Evolutionary conservation across 1,140 invertebrate species (phyloP).

Genomic region (Leptinotarsa defecta): DNA sequence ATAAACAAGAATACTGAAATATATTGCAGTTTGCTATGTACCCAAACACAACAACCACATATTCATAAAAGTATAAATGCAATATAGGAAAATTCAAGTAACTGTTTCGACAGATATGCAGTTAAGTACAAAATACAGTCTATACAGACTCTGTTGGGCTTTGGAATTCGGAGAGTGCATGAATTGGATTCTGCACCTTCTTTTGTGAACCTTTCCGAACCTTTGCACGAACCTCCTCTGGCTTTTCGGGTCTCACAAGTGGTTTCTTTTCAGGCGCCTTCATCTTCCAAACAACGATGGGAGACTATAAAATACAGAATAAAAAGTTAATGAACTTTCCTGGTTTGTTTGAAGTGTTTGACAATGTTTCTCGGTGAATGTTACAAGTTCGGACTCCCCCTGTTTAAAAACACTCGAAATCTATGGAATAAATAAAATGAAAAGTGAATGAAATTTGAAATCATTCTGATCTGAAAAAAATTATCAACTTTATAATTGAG

Average conservation of each 20-base stretch:
- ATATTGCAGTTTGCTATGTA: not conserved
- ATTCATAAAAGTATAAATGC: not conserved
- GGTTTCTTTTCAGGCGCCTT: conserved; percentile 99
- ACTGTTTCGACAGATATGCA: not conserved
- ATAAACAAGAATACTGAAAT: conserved; percentile 1
- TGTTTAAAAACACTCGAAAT: no score
- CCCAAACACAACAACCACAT: not conserved
- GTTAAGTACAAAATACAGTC: not conserved
- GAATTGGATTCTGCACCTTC: conserved; percentile 90
- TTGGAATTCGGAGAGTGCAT: conserved; percentile 93
- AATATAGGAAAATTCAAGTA: conserved; percentile 2
- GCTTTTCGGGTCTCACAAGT: conserved; percentile 90
- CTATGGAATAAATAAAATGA: no score
- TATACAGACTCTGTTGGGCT: conserved; percentile 87
- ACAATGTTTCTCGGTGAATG: no score
- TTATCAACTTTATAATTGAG: no score
- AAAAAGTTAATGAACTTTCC: not conserved
- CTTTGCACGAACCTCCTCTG: conserved; percentile 92
- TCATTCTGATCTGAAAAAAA: no score
- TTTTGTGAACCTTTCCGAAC: conserved; percentile 93
- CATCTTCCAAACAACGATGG: conserved; percentile 99
- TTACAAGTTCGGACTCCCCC: no score
- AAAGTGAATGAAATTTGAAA: no score
- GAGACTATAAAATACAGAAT: conserved; percentile 67
- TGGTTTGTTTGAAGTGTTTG: no score